Conservation (phyloP, 2,888 invertebrate genomes). For the Drosophila nigricruria region DNA sequence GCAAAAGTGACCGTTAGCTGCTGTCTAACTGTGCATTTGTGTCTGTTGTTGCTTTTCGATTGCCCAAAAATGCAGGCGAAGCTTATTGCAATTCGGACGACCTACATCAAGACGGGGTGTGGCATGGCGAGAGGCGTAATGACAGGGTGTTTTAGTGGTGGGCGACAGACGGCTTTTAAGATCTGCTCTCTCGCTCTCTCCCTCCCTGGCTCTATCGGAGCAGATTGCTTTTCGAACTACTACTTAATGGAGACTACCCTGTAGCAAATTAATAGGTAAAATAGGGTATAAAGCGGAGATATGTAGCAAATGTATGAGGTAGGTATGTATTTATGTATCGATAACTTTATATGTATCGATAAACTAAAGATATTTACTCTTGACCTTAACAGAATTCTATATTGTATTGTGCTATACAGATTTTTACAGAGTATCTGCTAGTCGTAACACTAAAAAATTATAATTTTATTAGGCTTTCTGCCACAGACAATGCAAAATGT, state of each 20-base stretch:
- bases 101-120: constrained; percentile 52
- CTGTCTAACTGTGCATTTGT: constrained; percentile 4
- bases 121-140: not conserved
- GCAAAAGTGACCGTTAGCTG: constrained; percentile 21
- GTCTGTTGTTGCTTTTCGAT: constrained; percentile 14
- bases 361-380: no score
- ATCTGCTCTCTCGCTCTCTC: not conserved
- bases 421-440: no score
- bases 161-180: not conserved
- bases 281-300: no score
- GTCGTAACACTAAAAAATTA: no score
- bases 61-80: constrained; percentile 57
- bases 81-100: constrained; percentile 61
- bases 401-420: no score
- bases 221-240: no score
- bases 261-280: not conserved
- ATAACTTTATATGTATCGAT: no score
- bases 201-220: not conserved
- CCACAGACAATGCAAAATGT: no score
- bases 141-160: not conserved
- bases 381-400: no score
- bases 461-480: no score
- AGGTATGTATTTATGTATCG: no score
- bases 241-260: not conserved
- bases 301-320: no score